Base-by-base conservation (phyloP, 2,113 vertebrate genomes). In the Lethenteron reissneri region DNA sequence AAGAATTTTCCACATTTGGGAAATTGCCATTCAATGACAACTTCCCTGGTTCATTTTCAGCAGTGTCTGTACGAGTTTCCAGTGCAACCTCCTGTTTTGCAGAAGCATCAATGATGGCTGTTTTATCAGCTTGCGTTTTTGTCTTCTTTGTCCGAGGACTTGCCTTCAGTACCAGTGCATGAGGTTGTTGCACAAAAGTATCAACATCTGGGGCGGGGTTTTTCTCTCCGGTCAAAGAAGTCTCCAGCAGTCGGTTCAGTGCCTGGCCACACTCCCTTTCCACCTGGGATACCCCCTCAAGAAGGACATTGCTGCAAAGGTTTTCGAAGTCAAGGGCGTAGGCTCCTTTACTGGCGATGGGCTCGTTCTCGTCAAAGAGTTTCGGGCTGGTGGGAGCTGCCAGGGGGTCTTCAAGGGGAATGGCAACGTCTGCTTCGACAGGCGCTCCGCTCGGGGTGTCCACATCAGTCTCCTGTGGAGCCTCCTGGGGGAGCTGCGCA, bases 281-380 rank as follows among this genome's bases (percentile, higher is more conserved):
- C 71, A 76, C 70, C 69, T 76, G 77, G 1, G 57, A 25, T 56
- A 77, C 75, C 71, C 76, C 73, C 56, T 76, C 75, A 71, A 82
- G 78, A 15, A 77, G 77, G 71, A 73, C 75, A 0, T 74, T 58
- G 9, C 70, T 12, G 72, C 75, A 10, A 57, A 78, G 57, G 19
- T 73, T 70, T n/a, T 76, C 73, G 2, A 75, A 81, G 76, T 85
- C 81, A 71, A 87, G 71, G 8, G 71, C 73, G 70, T 85, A 81
- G 10, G 77, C 78, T 62, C 80, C 81, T 76, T 75, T 77, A 73
- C 79, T 25, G 14, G 60, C 57, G 56, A 56, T 56, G 12, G 64
- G 58, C 11, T 72, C 72, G 9, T 72, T 57, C 56, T 64, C 17
- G 3, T 17, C 71, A 56, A 56, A 41, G 41, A 41, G 41, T 41